phyloP scores from a whole-genome alignment of 2,888 invertebrate species.

The Galerucella calmariensis region DNA sequence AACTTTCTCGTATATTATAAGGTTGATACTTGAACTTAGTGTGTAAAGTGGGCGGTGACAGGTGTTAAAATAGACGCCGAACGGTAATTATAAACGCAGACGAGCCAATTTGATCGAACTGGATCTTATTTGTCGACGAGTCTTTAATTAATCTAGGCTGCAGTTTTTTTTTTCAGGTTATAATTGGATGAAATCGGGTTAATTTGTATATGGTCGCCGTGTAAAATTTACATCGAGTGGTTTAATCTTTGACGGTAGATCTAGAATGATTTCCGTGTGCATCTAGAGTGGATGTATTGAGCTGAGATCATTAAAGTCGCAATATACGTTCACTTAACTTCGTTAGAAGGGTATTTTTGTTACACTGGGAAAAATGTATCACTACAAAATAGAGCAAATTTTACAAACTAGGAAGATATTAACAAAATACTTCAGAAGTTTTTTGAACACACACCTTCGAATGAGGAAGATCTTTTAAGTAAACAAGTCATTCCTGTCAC shows the following conservation, averaged over 20 bases:
- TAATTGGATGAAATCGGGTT: constrained; percentile 11
- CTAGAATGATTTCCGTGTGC: constrained; percentile 6
- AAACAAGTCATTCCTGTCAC: too few species aligned
- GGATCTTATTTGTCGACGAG: constrained; percentile 22
- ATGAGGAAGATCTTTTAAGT: too few species aligned
- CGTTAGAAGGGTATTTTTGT: too few species aligned
- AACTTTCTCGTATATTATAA: constrained; percentile 29
- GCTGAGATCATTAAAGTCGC: too few species aligned
- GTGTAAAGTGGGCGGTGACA: constrained; percentile 47
- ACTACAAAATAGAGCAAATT: too few species aligned
- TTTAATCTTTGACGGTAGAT: background rate
- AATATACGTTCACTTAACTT: too few species aligned
- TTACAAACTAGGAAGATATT: too few species aligned
- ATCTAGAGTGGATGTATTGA: background rate
- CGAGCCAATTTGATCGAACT: constrained; percentile 32
- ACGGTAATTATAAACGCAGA: constrained; percentile 45
- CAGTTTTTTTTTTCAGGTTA: constrained; percentile 5
- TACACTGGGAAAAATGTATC: too few species aligned
- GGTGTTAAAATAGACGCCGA: constrained; percentile 47
- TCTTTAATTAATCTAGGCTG: constrained; percentile 21
- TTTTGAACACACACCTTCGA: too few species aligned
- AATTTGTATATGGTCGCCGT: background rate
- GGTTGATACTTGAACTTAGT: constrained; percentile 42
- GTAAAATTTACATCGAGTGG: constrained; percentile 2
- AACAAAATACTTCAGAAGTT: too few species aligned